phyloP scores from a whole-genome alignment of 1,140 invertebrate species.

The Asbolus verrucosus region DNA sequence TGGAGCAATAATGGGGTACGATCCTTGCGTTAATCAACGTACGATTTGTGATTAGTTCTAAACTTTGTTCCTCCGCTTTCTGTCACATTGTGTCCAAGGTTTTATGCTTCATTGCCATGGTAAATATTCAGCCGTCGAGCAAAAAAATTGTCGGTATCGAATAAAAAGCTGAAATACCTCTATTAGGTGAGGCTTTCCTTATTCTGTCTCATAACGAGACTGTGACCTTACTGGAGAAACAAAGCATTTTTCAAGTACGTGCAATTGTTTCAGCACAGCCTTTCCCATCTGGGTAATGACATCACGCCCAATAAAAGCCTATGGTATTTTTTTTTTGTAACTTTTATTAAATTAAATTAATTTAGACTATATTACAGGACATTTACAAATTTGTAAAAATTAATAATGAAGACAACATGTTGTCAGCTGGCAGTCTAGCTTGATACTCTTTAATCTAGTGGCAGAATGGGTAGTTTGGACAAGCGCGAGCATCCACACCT shows the following conservation, averaged over 20 bases:
- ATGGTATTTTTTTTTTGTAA: constrained; percentile 15
- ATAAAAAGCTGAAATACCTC: constrained; percentile 55
- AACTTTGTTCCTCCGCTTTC: constrained; percentile 53
- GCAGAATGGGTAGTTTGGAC: constrained; percentile 73
- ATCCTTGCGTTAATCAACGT: constrained; percentile 47
- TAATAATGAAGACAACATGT: constrained; percentile 56
- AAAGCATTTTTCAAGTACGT: constrained; percentile 47
- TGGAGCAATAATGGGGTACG: constrained; percentile 41
- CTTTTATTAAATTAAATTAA: constrained; percentile 45
- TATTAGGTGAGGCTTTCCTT: constrained; percentile 59
- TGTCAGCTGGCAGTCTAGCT: constrained; percentile 60
- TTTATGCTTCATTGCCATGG: constrained; percentile 57
- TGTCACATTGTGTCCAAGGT: constrained; percentile 56
- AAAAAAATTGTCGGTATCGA: constrained; percentile 41
- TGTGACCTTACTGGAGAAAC: constrained; percentile 55
- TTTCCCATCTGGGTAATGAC: constrained; percentile 29
- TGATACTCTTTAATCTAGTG: constrained; percentile 60
- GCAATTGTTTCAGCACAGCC: constrained; percentile 38
- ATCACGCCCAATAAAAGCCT: constrained; percentile 23
- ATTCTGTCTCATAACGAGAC: constrained; percentile 53
- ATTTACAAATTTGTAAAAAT: constrained; percentile 41
- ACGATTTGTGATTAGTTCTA: constrained; percentile 46
- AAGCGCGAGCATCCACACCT: constrained; percentile 67
- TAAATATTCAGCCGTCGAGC: constrained; percentile 51
- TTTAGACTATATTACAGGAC: constrained; percentile 33